Conservation (phyloP, 2,113 vertebrate species). For the Macquaria australasica region DNA sequence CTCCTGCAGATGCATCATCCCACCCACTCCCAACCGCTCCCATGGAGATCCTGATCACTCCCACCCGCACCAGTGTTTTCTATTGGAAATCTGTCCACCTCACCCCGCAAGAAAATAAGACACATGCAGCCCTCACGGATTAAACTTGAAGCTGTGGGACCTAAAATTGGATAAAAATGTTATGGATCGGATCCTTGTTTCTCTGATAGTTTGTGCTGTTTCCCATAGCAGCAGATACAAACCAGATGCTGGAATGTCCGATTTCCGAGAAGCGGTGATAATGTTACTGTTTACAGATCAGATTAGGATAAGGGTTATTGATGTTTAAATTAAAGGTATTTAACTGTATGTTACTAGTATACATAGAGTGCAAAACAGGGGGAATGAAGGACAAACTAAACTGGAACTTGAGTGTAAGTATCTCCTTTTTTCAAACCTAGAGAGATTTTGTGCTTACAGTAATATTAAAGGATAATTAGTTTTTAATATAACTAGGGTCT, state of each 20-base stretch:
- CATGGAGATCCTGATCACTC: conserved; percentile 28
- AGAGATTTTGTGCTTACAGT: neutral
- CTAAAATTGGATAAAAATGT: conserved; percentile 53
- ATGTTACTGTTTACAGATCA: conserved; percentile 44
- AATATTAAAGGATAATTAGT: neutral
- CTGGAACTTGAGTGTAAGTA: no score
- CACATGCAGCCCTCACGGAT: conserved; percentile 47
- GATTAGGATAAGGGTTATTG: conserved; percentile 20
- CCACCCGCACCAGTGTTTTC: conserved; percentile 23
- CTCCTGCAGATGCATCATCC: conserved; percentile 38
- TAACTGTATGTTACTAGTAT: neutral
- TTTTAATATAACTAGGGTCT: neutral
- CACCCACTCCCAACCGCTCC: conserved; percentile 1
- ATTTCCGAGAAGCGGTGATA: conserved; percentile 52
- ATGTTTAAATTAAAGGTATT: neutral
- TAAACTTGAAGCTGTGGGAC: conserved; percentile 25
- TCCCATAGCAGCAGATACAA: conserved; percentile 69
- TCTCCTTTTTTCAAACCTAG: neutral
- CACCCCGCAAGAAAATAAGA: conserved; percentile 36
- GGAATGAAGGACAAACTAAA: neutral
- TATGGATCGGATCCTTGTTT: conserved; percentile 44
- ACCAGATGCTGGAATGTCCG: conserved; percentile 64
- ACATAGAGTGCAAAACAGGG: neutral
- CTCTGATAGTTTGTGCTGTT: conserved; percentile 53
- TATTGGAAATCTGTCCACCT: conserved; percentile 23